Evolutionary conservation across 2,888 invertebrate species (phyloP).

Genomic region (Lasioglossum figueresi): DNA sequence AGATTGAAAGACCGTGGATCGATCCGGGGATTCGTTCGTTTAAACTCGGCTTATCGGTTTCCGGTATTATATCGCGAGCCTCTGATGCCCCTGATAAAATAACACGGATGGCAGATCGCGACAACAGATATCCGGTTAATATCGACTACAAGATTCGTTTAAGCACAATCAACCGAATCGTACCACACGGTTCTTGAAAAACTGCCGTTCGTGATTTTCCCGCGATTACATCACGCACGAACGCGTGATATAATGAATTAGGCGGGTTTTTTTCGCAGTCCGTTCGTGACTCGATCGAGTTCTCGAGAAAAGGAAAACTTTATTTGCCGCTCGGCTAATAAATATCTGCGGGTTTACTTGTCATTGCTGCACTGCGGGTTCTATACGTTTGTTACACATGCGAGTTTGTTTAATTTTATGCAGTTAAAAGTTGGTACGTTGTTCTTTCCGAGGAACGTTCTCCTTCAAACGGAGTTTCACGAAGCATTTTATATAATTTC

Average conservation of each 20-base stretch:
- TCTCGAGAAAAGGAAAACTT: neutral
- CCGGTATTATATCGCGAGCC: neutral
- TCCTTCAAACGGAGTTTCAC: neutral
- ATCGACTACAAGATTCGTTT: neutral
- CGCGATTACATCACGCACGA: neutral
- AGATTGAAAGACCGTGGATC: constrained; percentile 14
- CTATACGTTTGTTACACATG: neutral
- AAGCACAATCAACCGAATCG: neutral
- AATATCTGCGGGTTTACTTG: neutral
- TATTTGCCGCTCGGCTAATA: neutral
- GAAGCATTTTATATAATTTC: neutral
- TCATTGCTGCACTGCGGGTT: neutral
- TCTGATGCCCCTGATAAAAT: neutral
- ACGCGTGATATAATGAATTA: constrained; percentile 8
- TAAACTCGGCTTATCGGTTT: constrained; percentile 8
- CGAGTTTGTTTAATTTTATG: neutral
- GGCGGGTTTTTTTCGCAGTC: neutral
- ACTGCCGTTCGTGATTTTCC: neutral
- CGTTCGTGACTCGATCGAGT: neutral
- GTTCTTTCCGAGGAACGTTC: neutral
- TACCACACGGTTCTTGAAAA: neutral
- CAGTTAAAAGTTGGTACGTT: neutral
- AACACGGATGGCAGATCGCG: neutral
- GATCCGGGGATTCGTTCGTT: constrained; percentile 17
- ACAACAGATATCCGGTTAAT: neutral